A percentile compares a stretch with the other conserved stretches of the same genome.
Conservation (phyloP, 2,113 vertebrate genomes). For the Periophthalmus modestus region DNA sequence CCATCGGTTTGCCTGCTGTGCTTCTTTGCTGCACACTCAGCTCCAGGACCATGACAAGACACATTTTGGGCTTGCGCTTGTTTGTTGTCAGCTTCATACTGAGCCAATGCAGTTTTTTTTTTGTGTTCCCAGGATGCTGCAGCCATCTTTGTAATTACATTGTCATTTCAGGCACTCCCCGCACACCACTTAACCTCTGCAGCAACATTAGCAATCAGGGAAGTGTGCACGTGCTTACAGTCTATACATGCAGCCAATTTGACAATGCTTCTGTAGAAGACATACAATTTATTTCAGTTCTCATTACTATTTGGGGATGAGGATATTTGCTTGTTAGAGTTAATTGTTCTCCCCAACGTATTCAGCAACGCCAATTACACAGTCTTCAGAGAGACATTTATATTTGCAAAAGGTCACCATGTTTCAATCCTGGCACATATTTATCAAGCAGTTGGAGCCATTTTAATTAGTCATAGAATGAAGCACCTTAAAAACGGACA, state of each 20-base stretch:
- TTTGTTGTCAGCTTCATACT: slow-evolving; percentile 50
- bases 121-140: slow-evolving; percentile 35
- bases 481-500: slow-evolving; percentile 12
- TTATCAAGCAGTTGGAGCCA: slow-evolving; percentile 49
- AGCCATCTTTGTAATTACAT: slow-evolving; percentile 66
- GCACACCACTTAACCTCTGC: slow-evolving; percentile 41
- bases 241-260: slow-evolving; percentile 12
- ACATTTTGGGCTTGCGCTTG: slow-evolving; percentile 38
- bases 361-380: slow-evolving; percentile 66
- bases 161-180: slow-evolving; percentile 51
- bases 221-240: slow-evolving; percentile 13
- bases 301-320: slow-evolving; percentile 45
- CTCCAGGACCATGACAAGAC: slow-evolving; percentile 35
- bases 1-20: slow-evolving; percentile 17
- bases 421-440: slow-evolving; percentile 61
- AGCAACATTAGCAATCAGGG: slow-evolving; percentile 28
- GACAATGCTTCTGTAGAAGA: background rate
- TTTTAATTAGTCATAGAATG: slow-evolving; percentile 41
- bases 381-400: slow-evolving; percentile 62
- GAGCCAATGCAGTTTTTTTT: slow-evolving; percentile 27
- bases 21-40: slow-evolving; percentile 21
- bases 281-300: slow-evolving; percentile 26
- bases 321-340: slow-evolving; percentile 62
- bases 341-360: slow-evolving; percentile 70
- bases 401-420: slow-evolving; percentile 69